These are phyloP conservation scores for Euborellia annulipes DNA, from an alignment of 1,140 invertebrate genomes.

Conservation along the genomic window DNA sequence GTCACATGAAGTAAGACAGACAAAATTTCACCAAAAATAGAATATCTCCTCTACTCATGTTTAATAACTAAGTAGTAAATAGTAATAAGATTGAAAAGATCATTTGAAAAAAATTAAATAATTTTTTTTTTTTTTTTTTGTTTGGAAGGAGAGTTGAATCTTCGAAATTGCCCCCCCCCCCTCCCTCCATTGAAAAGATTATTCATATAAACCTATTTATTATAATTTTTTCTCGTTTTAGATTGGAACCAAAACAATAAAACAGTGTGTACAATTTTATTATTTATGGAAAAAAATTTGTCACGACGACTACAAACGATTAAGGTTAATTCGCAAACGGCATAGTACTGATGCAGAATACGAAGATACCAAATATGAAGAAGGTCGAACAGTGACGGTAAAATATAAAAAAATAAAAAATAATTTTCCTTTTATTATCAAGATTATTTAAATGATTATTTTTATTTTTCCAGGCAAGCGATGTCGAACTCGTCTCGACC, in stretches of 20 bases:
- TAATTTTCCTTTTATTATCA: too few relatives aligned
- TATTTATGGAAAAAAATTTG: conserved; percentile 97
- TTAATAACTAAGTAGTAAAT: too few relatives aligned
- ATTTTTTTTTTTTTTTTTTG: too few relatives aligned
- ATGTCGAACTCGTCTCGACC: conserved; percentile 20
- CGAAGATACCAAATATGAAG: conserved; percentile 24
- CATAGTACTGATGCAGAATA: conserved; percentile 18
- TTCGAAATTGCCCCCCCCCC: too few relatives aligned
- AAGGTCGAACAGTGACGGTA: not conserved
- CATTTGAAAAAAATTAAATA: too few relatives aligned
- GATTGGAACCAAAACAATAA: conserved; percentile 73
- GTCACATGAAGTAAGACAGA: conserved; percentile 69
- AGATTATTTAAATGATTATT: conserved; percentile 1
- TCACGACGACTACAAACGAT: conserved; percentile 60
- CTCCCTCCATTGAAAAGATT: too few relatives aligned
- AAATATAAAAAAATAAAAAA: conserved; percentile 1
- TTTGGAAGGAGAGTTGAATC: too few relatives aligned
- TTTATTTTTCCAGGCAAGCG: conserved; percentile 17
- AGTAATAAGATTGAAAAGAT: too few relatives aligned
- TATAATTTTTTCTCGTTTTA: conserved; percentile 26
- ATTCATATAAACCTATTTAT: too few relatives aligned
- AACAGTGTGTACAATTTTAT: conserved; percentile 95
- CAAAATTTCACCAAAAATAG: too few relatives aligned
- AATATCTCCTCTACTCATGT: too few relatives aligned
- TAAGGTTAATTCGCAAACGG: conserved; percentile 35